Base-by-base conservation (phyloP, 2,113 vertebrate genomes). In the Thinocorus orbignyianus region DNA sequence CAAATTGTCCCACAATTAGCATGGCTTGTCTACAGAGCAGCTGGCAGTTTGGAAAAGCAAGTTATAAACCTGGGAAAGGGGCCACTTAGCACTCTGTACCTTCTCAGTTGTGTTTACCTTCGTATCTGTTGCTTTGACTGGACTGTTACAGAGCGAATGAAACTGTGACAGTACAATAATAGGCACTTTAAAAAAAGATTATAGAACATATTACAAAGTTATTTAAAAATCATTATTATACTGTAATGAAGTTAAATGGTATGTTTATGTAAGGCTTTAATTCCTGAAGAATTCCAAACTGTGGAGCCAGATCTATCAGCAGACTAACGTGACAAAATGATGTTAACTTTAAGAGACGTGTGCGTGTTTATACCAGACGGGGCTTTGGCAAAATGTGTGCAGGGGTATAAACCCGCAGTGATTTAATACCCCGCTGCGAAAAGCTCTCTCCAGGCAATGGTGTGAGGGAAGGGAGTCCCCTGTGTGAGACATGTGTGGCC, bases 161-260 rank as follows among this genome's bases (percentile, higher is more conserved):
- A 93, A 46, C 79, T 8, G 11, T 93, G 85, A 88, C 92, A 84
- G 88, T 60, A 76, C 83, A 57, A 83, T 94, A 97, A 95, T 85
- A 86, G 9, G 79, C 89, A 90, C 97, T 97, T 93, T 18, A 70
- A 94, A 82, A 96, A 93, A 65, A 90, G 49, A 57, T 86, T 73
- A 61, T 30, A 92, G 81, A 94, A 77, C 93, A 78, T 96, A 97
- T 96, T 97, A 96, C 93, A 96, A 94, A 88, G 49, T 92, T 95
- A 90, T 97, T 97, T 97, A 84, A 95, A 97, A 97, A 86, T 91
- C 91, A 88, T 91, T 97, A 96, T 97, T 91, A 31, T 49, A 35
- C 90, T 54, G 46, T 65, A 93, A 65, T 81, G 19, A 92, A 90
- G 81, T 80, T 91, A 92, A 85, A 86, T 64, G 64, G 30, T 91